Percentiles rank a stretch among this genome's conserved stretches.
Conservation (phyloP, 1,140 invertebrate species). For the Neodiprion lecontei region DNA sequence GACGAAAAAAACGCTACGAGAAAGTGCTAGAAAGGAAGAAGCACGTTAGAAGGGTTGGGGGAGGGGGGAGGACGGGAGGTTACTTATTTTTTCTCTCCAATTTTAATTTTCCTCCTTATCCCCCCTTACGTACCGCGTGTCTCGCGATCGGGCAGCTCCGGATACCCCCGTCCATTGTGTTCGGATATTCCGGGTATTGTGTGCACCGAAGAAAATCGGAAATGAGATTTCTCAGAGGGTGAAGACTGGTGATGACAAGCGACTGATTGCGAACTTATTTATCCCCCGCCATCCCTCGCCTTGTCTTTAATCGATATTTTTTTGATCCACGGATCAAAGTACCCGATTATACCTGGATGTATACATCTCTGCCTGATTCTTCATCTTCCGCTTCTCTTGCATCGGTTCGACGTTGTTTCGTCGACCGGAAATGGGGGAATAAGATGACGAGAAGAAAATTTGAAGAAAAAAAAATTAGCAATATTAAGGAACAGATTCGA, state of each 20-base stretch:
- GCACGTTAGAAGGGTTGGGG: background rate
- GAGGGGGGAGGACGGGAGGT: constrained; percentile 11
- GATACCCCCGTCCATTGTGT: background rate
- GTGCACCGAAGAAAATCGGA: background rate
- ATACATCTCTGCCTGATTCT: background rate
- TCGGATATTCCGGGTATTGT: background rate
- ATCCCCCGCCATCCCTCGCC: background rate
- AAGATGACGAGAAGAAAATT: background rate
- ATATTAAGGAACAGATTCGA: too few relatives aligned
- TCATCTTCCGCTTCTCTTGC: background rate
- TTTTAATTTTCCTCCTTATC: background rate
- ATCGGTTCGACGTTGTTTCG: background rate
- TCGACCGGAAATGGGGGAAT: background rate
- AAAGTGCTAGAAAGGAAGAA: background rate
- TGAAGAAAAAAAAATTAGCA: too few relatives aligned
- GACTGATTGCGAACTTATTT: constrained; percentile 1
- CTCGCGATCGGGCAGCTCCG: background rate
- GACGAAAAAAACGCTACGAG: background rate
- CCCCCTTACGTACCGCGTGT: background rate
- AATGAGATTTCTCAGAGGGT: background rate
- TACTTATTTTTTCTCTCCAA: background rate
- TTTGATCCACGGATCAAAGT: background rate
- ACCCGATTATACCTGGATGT: too few relatives aligned
- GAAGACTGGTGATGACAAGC: background rate
- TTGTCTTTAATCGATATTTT: background rate